Base-by-base conservation (phyloP, 37 sponge, comb jelly and placozoan genomes). In the Agelas oroides region DNA sequence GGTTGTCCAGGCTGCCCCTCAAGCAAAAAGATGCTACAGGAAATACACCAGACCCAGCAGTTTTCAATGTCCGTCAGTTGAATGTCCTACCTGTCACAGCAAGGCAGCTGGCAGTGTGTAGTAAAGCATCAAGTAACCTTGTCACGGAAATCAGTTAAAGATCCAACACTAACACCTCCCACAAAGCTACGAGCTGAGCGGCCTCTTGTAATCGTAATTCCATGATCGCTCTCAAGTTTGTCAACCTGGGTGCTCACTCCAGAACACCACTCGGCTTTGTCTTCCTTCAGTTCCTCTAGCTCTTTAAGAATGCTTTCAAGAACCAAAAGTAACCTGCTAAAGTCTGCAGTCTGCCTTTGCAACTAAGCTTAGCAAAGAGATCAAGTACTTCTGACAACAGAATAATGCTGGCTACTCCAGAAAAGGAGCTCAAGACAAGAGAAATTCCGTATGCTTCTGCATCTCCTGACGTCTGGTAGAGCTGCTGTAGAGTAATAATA, bases 391-490 rank as follows among this genome's bases (percentile, higher is more conserved):
- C 67, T 32, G 71, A 84, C 1, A 84, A 69, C 16, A 84, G 54
- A 27, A 62, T 8, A 3, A 84, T 75, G 33, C 54, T 41, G 23
- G 75, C 63, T 46, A 84, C 74, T 65, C 77, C 77, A 25, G 37
- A 17, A 35, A 61, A 72, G 41, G 38, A 14, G 8, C 8, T 35
- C 31, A 84, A 65, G 34, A 84, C 19, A 37, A 36, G 8, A 56
- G 30, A 17, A 13, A 87, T 37, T 25, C 80, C 87, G 71, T 68
- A 71, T 27, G 87, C 81, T 79, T 87, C 81, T 2, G 87, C 87
- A 79, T 87, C 79, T 36, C 87, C 87, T 19, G 74, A 53, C 34
- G 19, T 38, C n/a, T 87, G 65, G 58, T 79, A 69, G n/a, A 87
- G 53, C 40, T 60, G 25, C 27, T 82, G 73, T 27, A 77, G 78